Evolutionary conservation across 2,113 vertebrate species (phyloP).

Genomic region (Alligator sinensis): DNA sequence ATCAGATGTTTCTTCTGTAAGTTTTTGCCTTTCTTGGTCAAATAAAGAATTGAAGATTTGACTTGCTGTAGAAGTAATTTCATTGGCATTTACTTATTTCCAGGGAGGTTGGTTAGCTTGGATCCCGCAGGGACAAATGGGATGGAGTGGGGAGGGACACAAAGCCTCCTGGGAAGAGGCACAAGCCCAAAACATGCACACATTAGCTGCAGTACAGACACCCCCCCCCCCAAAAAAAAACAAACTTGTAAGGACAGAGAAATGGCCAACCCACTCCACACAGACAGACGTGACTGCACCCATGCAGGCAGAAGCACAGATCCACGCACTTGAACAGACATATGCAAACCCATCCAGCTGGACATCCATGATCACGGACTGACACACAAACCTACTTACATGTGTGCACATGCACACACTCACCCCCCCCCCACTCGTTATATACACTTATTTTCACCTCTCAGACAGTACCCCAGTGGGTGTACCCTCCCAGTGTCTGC

Average conservation of each 20-base stretch:
- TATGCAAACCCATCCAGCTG: too few relatives aligned
- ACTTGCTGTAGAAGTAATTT: slow-evolving; percentile 50
- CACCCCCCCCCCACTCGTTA: neutral
- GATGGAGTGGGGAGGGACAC: too few relatives aligned
- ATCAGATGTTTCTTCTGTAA: slow-evolving; percentile 50
- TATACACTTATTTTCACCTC: too few relatives aligned
- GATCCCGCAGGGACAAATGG: too few relatives aligned
- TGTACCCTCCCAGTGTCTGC: neutral
- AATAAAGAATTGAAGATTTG: slow-evolving; percentile 58
- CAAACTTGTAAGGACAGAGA: too few relatives aligned
- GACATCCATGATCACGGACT: too few relatives aligned
- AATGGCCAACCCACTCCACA: too few relatives aligned
- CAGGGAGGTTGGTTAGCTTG: neutral
- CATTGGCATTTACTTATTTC: neutral
- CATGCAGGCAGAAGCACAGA: neutral
- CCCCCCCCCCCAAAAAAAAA: too few relatives aligned
- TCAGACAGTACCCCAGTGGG: neutral
- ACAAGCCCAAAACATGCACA: too few relatives aligned
- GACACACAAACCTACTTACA: neutral
- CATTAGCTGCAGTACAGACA: too few relatives aligned
- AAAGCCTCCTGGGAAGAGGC: too few relatives aligned
- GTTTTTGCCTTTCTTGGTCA: slow-evolving; percentile 48
- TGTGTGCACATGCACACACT: neutral
- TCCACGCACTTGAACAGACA: neutral
- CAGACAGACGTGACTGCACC: too few relatives aligned